Base-by-base conservation (phyloP, 2,888 invertebrate genomes). In the Uloborus plumipes region DNA sequence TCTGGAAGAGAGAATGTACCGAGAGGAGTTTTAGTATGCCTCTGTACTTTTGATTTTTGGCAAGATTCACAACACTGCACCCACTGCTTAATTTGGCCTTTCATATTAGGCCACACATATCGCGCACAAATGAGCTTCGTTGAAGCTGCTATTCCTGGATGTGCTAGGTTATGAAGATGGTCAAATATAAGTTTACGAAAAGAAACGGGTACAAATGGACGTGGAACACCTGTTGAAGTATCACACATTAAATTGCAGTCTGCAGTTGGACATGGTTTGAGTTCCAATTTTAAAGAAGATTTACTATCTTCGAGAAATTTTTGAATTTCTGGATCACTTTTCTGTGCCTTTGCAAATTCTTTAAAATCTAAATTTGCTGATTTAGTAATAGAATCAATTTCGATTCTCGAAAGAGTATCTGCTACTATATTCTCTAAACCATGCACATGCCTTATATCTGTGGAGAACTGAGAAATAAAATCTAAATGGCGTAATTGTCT, bases 391-490 rank as follows among this genome's bases (percentile, higher is more conserved):
- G 4, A 26, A 2, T 26, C 26, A 26, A 66, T 50, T 79, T 79
- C 80, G 15, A 58, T 61, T 14, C 66, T 15, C 31, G 78, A 70
- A 9, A 81, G 39, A 15, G 66, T 15, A 26, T 81, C 80, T 26
- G 75, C 71, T 0, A 71, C 71, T 0, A 70, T 15, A 13, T 82
- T 76, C 15, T 70, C 49, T 15, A 7, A 16, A 2, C 81, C 75
- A 15, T 39, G 58, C 3, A 89, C 86, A 83, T 88, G 87, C 2
- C 84, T 75, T 4, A 89, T 88, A 69, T 88, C 87, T 0, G 88
- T 88, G 0, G 88, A 87, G 82, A 88, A 89, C 72, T 89, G 88
- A 0, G 87, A 77, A 18, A 89, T 85, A 22, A 81, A 84, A 16
- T 78, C 71, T 0, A 89, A 83, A 20, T 89, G 87, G 4, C 88